phyloP scores from a whole-genome alignment of 2,113 vertebrate genomes.

The Macheiramphus alcinus region DNA sequence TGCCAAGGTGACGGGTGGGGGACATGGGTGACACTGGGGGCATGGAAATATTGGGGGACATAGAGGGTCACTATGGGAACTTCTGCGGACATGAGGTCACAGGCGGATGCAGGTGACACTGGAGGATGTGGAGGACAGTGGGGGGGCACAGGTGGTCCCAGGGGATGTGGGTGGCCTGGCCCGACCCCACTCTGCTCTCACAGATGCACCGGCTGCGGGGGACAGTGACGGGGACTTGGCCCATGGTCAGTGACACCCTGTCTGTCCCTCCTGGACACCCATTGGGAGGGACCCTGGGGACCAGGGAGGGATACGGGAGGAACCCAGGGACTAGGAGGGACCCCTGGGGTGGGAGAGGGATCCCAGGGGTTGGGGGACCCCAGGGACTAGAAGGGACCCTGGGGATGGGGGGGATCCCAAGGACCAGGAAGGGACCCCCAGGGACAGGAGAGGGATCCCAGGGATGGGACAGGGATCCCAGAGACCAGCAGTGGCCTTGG shows the following conservation, averaged over 20 bases:
- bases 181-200: fast-evolving
- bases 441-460: no score
- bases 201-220: neutral
- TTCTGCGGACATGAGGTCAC: neutral
- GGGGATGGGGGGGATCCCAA: neutral
- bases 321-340: fast-evolving
- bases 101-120: neutral
- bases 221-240: neutral
- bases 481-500: neutral
- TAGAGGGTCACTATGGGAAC: neutral
- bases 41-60: neutral
- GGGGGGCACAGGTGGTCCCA: neutral
- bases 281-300: neutral
- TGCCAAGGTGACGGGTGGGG: neutral
- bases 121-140: neutral
- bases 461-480: no score
- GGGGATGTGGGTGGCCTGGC: fast-evolving
- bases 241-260: neutral
- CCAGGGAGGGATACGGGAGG: neutral
- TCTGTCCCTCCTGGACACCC: neutral
- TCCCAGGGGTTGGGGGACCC: neutral
- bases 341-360: neutral
- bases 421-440: no score
- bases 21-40: fast-evolving
- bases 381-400: no score